phyloP scores from a whole-genome alignment of 2,113 vertebrate genomes.

The Leptosomus discolor region DNA sequence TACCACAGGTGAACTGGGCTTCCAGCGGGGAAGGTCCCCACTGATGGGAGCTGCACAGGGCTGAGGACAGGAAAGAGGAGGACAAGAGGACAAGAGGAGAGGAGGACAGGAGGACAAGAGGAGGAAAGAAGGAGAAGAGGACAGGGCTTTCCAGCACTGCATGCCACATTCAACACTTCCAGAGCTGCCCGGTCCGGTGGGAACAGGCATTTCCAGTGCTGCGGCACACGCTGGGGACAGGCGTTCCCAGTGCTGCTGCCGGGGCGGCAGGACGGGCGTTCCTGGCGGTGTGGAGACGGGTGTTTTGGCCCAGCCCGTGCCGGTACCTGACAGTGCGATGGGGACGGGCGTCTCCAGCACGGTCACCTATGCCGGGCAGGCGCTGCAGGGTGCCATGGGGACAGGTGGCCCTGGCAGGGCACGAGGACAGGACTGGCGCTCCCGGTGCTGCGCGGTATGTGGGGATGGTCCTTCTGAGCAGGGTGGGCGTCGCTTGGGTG shows the following conservation, averaged over 20 bases:
- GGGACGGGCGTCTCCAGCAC: background rate
- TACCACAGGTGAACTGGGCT: background rate
- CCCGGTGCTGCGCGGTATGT: accelerated
- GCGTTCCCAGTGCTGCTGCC: background rate
- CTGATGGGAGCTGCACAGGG: background rate
- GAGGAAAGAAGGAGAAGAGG: background rate
- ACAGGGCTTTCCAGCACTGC: background rate
- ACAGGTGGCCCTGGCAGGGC: accelerated
- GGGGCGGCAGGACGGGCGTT: background rate
- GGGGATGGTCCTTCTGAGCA: background rate
- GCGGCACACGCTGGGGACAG: accelerated
- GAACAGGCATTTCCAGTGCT: constrained; percentile 6
- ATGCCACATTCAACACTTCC: background rate
- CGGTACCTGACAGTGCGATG: accelerated
- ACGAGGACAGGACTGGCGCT: background rate
- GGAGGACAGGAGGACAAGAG: background rate
- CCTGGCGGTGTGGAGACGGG: accelerated
- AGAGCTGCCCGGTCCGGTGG: accelerated
- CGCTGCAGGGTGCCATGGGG: background rate
- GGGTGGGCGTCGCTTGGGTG: background rate
- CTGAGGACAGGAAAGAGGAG: background rate
- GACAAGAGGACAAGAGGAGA: background rate
- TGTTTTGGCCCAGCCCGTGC: background rate
- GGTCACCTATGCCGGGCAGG: accelerated
- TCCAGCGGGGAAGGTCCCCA: background rate